Evolutionary conservation across 2,113 vertebrate species (phyloP).

Genomic region (Boulengeromyrus knoepffleri): DNA sequence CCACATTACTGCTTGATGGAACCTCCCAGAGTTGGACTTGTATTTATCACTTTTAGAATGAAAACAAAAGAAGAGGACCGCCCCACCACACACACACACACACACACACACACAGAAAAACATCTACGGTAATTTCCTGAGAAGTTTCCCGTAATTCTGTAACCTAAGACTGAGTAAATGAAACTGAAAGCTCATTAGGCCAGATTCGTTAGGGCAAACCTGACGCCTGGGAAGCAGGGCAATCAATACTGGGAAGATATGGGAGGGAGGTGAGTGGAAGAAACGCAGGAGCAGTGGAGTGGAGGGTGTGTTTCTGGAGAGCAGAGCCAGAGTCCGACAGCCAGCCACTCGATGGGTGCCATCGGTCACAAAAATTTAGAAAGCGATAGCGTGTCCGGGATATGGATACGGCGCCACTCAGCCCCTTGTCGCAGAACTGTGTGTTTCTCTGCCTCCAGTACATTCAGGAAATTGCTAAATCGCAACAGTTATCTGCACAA

Average conservation of each 20-base stretch:
- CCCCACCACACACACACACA: not conserved
- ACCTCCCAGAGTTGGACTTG: not conserved
- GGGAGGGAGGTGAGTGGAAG: not conserved
- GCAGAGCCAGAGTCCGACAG: slow-evolving; percentile 12
- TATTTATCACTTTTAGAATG: slow-evolving; percentile 33
- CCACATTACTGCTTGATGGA: not conserved
- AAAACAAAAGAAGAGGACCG: slow-evolving; percentile 44
- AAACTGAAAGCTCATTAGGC: slow-evolving; percentile 60
- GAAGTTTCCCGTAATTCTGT: slow-evolving; percentile 52
- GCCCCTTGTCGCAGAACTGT: not conserved
- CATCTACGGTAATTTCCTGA: slow-evolving; percentile 55
- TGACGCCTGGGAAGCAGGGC: slow-evolving; percentile 40
- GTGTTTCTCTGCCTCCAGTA: not conserved
- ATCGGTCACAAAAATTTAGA: slow-evolving; percentile 20
- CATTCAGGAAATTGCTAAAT: not conserved
- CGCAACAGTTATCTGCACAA: not conserved
- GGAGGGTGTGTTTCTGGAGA: slow-evolving; percentile 16
- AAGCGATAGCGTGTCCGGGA: slow-evolving; percentile 21
- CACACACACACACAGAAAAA: slow-evolving; percentile 9
- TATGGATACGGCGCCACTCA: not conserved
- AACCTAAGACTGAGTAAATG: slow-evolving; percentile 48
- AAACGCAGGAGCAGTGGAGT: not conserved
- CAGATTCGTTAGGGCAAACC: slow-evolving; percentile 49
- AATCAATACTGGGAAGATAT: slow-evolving; percentile 39
- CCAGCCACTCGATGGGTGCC: not conserved